These are phyloP conservation scores for Daubentonia madagascariensis DNA, from an alignment of 2,113 vertebrate species.

Conservation along the genomic window DNA sequence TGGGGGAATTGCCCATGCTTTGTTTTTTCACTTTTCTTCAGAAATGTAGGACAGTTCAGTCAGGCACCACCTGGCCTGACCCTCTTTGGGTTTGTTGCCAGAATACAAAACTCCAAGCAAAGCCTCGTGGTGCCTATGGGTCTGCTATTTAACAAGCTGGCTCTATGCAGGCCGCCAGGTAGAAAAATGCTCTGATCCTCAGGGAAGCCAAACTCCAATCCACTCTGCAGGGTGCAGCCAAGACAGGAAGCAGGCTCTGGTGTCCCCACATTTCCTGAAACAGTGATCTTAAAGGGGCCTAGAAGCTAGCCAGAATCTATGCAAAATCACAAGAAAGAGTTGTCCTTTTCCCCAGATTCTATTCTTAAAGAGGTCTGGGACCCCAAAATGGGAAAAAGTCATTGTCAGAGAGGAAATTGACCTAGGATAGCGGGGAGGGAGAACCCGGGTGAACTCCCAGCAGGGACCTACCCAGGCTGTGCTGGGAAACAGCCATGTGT, in stretches of 20 bases:
- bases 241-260: not conserved
- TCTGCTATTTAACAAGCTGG: not conserved
- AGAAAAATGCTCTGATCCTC: not conserved
- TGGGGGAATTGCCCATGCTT: not conserved
- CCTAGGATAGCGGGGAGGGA: not conserved
- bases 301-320: not conserved
- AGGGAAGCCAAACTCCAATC: not conserved
- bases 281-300: not conserved
- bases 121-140: not conserved
- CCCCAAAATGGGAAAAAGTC: not conserved
- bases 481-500: not conserved
- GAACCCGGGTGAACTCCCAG: not conserved
- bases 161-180: not conserved
- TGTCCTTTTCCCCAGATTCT: not conserved
- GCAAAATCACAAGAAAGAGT: not conserved
- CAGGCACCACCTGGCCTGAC: not conserved
- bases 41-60: conserved; percentile 15
- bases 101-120: not conserved
- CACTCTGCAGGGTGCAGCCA: not conserved
- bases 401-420: not conserved
- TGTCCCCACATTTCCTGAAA: not conserved
- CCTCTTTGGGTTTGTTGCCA: not conserved
- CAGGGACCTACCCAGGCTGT: not conserved
- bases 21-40: not conserved
- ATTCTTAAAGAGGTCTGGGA: not conserved